These are phyloP conservation scores for Crotalus horridus DNA, from an alignment of 2,113 vertebrate genomes.

Conservation along the genomic window DNA sequence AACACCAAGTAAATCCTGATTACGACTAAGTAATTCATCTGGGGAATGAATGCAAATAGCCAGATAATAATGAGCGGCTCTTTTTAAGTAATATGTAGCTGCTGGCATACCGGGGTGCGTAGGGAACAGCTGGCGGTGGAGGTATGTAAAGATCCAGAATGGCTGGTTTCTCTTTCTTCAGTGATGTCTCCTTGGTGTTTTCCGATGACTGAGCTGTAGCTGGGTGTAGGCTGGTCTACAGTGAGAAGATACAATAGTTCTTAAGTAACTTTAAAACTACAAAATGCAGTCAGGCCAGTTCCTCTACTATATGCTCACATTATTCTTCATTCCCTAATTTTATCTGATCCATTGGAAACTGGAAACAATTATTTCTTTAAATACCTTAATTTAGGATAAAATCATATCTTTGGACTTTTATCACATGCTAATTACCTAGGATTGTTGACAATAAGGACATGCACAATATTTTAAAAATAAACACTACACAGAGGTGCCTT, in stretches of 20 bases:
- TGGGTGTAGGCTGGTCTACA: conserved; percentile 72
- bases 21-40: conserved; percentile 7
- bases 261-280: neutral
- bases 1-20: conserved; percentile 1
- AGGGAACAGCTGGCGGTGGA: conserved; percentile 84
- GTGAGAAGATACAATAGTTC: conserved; percentile 21
- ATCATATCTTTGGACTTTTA: neutral
- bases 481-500: neutral
- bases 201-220: conserved; percentile 68
- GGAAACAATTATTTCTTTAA: neutral
- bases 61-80: neutral
- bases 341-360: neutral
- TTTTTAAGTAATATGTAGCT: rapidly evolving
- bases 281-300: no score
- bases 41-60: neutral
- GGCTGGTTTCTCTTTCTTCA: conserved; percentile 81
- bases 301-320: neutral
- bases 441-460: neutral
- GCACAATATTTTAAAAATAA: neutral
- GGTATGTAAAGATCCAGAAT: conserved; percentile 88
- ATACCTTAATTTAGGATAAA: neutral
- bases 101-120: conserved; percentile 79
- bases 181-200: conserved; percentile 67
- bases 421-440: neutral
- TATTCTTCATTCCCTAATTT: neutral